A percentile compares a stretch with the other conserved stretches of the same genome.
These are phyloP conservation scores for Heterotilapia buettikoferi DNA, from an alignment of 2,113 vertebrate genomes.

Conservation along the genomic window DNA sequence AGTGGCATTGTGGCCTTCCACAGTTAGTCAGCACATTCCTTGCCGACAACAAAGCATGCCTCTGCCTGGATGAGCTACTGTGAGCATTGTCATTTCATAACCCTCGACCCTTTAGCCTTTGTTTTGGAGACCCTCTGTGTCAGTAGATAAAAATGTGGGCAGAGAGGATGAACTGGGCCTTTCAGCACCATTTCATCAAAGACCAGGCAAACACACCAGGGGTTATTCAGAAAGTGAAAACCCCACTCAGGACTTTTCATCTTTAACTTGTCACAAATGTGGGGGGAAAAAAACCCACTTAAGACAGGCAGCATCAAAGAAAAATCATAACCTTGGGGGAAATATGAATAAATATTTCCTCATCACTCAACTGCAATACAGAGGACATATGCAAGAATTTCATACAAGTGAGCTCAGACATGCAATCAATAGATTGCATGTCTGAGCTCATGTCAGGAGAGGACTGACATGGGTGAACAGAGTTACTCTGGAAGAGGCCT, in stretches of 20 bases:
- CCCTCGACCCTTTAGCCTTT: constrained; percentile 46
- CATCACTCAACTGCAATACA: not conserved
- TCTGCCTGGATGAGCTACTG: constrained; percentile 50
- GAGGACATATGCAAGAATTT: not conserved
- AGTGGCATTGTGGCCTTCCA: constrained; percentile 52
- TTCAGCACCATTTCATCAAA: constrained; percentile 46
- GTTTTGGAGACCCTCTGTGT: constrained; percentile 38
- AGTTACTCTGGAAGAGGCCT: not conserved
- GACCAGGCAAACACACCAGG: not conserved
- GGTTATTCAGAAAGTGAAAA: not conserved
- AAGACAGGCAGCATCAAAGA: not conserved
- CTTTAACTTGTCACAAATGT: not conserved
- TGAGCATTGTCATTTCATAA: constrained; percentile 62
- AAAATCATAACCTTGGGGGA: not conserved
- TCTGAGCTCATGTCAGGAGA: not conserved
- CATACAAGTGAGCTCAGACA: constrained; percentile 26
- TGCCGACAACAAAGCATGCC: constrained; percentile 66
- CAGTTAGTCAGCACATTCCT: constrained; percentile 75
- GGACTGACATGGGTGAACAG: not conserved
- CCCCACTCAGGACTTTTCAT: not conserved
- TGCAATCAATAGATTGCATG: constrained; percentile 22
- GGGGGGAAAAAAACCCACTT: not conserved
- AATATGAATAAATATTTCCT: constrained; percentile 27
- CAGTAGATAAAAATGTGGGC: constrained; percentile 45
- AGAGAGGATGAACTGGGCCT: constrained; percentile 29